These are phyloP conservation scores for Ichneumoninae sp. DNA, from an alignment of 2,888 invertebrate species.

Conservation along the genomic window DNA sequence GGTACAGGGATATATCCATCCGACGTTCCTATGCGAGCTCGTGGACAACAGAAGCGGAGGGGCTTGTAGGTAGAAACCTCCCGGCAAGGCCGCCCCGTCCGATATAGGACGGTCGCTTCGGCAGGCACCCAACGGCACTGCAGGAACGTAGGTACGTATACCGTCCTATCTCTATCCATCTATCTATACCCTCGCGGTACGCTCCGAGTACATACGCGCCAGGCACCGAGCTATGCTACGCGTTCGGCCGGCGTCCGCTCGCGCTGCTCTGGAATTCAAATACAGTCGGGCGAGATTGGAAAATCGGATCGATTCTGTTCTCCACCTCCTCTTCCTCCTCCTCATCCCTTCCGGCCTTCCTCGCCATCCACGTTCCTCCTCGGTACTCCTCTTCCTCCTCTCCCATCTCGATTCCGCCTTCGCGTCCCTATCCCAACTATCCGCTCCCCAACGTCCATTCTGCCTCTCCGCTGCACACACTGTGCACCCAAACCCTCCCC, in stretches of 20 bases:
- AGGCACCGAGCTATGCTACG: slow-evolving; percentile 68
- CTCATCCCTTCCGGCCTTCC: slow-evolving; percentile 37
- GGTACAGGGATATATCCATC: slow-evolving; percentile 24
- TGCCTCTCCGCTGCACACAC: slow-evolving; percentile 11
- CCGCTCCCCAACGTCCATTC: slow-evolving; percentile 48
- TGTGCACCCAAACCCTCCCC: slow-evolving; percentile 51
- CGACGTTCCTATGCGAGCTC: slow-evolving; percentile 43
- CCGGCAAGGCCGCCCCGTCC: slow-evolving; percentile 34
- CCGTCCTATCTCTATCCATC: slow-evolving; percentile 16
- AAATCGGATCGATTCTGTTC: slow-evolving; percentile 80
- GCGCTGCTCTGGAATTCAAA: slow-evolving; percentile 79
- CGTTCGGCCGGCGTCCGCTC: slow-evolving; percentile 71
- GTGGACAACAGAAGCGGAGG: slow-evolving; percentile 27
- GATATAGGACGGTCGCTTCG: slow-evolving; percentile 51
- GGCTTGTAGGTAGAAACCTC: slow-evolving; percentile 27
- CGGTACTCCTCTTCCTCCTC: slow-evolving; percentile 59
- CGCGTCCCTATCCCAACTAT: slow-evolving; percentile 61
- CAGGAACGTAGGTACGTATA: slow-evolving; percentile 33
- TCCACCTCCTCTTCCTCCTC: slow-evolving; percentile 60
- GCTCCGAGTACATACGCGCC: slow-evolving; percentile 42
- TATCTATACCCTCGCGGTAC: slow-evolving; percentile 51
- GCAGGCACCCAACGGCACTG: slow-evolving; percentile 47
- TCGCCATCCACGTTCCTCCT: slow-evolving; percentile 58
- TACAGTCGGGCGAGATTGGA: slow-evolving; percentile 81
- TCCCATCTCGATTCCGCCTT: slow-evolving; percentile 35